These are phyloP conservation scores for Pomacea maculata DNA, from an alignment of 1,140 invertebrate genomes.

Conservation along the genomic window DNA sequence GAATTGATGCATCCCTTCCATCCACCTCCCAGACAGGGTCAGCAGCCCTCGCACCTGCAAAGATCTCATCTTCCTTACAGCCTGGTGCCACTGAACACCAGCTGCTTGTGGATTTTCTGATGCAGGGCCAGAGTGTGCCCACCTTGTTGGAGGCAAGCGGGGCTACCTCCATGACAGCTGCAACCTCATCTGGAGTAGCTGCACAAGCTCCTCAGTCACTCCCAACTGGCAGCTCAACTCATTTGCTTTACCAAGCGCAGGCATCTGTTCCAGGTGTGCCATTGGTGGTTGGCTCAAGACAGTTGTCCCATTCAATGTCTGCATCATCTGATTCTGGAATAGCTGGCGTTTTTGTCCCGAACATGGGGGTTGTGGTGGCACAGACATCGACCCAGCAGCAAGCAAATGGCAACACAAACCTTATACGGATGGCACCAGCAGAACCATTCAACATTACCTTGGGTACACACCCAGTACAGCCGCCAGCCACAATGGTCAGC, in stretches of 20 bases:
- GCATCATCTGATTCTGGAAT: too few relatives aligned
- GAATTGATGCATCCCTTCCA: not conserved
- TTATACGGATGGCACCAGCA: too few relatives aligned
- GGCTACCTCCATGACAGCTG: not conserved
- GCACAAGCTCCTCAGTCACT: not conserved
- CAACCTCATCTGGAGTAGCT: not conserved
- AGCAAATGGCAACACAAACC: too few relatives aligned
- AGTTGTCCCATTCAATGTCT: not conserved
- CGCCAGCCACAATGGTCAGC: too few relatives aligned
- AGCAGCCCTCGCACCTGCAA: not conserved
- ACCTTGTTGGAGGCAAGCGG: not conserved
- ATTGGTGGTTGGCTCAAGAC: not conserved
- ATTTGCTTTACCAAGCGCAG: conserved; percentile 1
- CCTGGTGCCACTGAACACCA: not conserved
- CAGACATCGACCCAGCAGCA: too few relatives aligned
- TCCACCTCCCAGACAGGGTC: not conserved
- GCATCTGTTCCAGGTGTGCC: not conserved
- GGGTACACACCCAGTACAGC: too few relatives aligned
- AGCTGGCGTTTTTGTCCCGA: too few relatives aligned
- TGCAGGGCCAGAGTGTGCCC: not conserved
- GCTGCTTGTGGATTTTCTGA: conserved; percentile 3
- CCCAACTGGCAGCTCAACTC: not conserved
- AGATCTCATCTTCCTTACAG: not conserved
- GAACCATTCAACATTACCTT: too few relatives aligned
- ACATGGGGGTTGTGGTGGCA: too few relatives aligned